These are phyloP conservation scores for Platycercus adscitus DNA, from an alignment of 2,113 vertebrate genomes.

Conservation along the genomic window DNA sequence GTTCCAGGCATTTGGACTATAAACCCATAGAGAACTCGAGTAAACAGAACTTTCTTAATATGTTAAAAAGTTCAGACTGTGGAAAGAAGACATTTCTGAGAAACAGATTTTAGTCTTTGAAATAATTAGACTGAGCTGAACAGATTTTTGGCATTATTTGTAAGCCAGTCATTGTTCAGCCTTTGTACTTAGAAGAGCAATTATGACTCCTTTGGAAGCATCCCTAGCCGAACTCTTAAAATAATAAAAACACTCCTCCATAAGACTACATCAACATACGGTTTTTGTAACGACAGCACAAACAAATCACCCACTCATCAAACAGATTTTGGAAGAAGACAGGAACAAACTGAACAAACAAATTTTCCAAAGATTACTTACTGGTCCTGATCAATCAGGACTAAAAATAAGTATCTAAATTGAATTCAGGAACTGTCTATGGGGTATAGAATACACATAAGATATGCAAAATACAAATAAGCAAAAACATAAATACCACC, in stretches of 20 bases:
- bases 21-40: neutral
- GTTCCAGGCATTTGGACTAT: neutral
- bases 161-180: slow-evolving; percentile 65
- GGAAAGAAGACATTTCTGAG: slow-evolving; percentile 38
- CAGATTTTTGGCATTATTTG: slow-evolving; percentile 65
- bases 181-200: slow-evolving; percentile 66
- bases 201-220: slow-evolving; percentile 68
- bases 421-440: slow-evolving; percentile 3
- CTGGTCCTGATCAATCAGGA: slow-evolving; percentile 34
- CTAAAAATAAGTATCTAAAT: neutral
- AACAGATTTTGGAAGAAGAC: slow-evolving; percentile 58
- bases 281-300: slow-evolving; percentile 62
- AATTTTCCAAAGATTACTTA: slow-evolving; percentile 45
- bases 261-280: slow-evolving; percentile 66
- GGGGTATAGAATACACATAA: neutral
- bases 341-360: slow-evolving; percentile 63
- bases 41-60: neutral
- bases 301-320: slow-evolving; percentile 69
- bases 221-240: slow-evolving; percentile 70
- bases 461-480: slow-evolving; percentile 30
- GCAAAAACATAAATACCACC: neutral
- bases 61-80: slow-evolving; percentile 8
- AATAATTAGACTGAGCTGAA: slow-evolving; percentile 65
- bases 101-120: slow-evolving; percentile 52
- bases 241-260: slow-evolving; percentile 69